These are phyloP conservation scores for Strigops habroptila DNA, from an alignment of 2,113 vertebrate species.

Conservation along the genomic window DNA sequence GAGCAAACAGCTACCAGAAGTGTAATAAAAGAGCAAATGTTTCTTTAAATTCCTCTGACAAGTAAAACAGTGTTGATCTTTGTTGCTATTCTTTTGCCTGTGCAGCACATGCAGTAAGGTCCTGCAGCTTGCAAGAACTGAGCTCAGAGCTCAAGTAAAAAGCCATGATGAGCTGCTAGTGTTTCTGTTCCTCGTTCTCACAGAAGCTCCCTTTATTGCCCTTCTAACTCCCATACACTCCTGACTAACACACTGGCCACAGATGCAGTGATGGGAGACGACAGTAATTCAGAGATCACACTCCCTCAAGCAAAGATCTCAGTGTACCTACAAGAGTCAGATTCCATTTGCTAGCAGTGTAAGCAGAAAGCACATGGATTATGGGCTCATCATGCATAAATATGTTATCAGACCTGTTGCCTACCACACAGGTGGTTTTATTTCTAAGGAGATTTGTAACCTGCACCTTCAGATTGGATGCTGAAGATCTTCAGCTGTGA, in stretches of 20 bases:
- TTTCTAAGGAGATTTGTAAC: neutral
- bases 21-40: neutral
- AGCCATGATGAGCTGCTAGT: neutral
- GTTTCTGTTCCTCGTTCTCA: neutral
- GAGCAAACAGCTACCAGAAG: neutral
- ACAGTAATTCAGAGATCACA: neutral
- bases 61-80: neutral
- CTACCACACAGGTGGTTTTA: accelerated
- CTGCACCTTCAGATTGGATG: neutral
- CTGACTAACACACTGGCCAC: neutral
- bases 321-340: neutral
- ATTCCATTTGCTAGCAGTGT: neutral
- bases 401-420: neutral
- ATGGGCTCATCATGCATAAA: neutral
- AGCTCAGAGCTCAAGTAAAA: neutral
- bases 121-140: neutral
- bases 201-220: neutral
- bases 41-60: neutral
- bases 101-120: neutral
- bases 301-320: neutral
- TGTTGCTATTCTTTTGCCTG: neutral
- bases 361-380: neutral
- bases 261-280: neutral
- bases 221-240: neutral
- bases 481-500: neutral